Evolutionary conservation across 37 sponge, comb jelly and placozoan species (phyloP), one percentile per base, ranked within the genome.

Genomic region (Bolinopsis microptera): DNA sequence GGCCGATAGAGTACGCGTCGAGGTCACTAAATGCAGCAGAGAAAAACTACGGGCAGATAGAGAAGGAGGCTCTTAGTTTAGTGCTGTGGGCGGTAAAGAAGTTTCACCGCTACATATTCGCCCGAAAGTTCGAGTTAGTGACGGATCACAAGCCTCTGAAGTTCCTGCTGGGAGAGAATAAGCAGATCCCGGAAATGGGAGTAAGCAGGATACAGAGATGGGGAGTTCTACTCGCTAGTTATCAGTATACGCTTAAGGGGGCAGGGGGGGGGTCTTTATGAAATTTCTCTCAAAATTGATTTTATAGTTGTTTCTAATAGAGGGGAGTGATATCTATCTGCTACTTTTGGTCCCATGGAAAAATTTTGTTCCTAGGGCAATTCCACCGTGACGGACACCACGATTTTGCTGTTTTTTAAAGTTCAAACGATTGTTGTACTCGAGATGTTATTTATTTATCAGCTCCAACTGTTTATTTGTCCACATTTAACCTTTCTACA

Each of bases 71-170:
- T 0, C 39, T 95, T 0, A 38, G 41, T 23, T 5, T 95, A 1
- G 90, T 83, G 39, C n/a, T n/a, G n/a, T 83, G 83, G 83, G 83
- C n/a, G 9, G 83, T 92, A 9, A 39, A 48, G 69, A 92, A 92
- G 69, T 92, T 92, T 31, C 83, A 83, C 38, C 38, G 39, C 38
- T 83, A 83, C 39, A 38, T 83, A 8, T 83, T 35, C 39, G 83
- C 26, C 9, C 8, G 38, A 9, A 8, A 83, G 8, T 83, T 83
- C 38, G 83, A 83, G 83, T 22, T 83, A 9, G 23, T 27, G 37
- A 83, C 83, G 34, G 94, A 95, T 37, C 95, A 95, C 39, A 92
- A 94, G 35, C 94, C 94, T 27, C 76, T 94, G 40, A 67, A 68
- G 0, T 88, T 69, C 28, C 83, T 95, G 13, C 69, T 95, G 25